Base-by-base conservation (phyloP, 2,888 invertebrate species). In the Zaprionus bogoriensis region DNA sequence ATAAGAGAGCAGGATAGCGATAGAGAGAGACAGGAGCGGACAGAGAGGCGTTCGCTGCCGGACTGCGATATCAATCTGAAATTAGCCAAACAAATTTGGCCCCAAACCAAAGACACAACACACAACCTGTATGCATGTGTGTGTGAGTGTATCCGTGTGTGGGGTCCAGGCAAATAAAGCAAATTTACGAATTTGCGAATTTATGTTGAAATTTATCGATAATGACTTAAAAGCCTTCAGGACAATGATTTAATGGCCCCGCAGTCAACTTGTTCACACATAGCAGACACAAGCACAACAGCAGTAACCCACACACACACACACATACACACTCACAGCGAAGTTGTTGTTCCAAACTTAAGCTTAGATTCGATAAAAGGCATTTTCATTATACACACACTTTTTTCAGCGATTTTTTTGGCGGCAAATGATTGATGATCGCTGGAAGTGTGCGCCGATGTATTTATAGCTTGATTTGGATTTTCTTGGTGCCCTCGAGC, bases 141-240 rank as follows among this genome's bases (percentile, higher is more conserved):
- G 22, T 44, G 38, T 47, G 42, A 50, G 14, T 45, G 39, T 25
- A 17, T 28, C 28, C 42, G 64, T 61, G 71, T 77, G 72, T 71
- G 67, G 67, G 70, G 63, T 58, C 64, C 81, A 57, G 77, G 75
- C 77, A 78, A 85, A 76, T 80, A 87, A 85, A 87, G 85, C 81
- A 87, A 89, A 87, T 88, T 89, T 87, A 73, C 71, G 81, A 89
- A 90, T 90, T 90, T 90, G 28, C 57, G 57, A 58, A 58, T 58
- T 90, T 90, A 90, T 90, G 89, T 87, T 85, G 82, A 89, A 89
- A 86, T 90, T 89, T 89, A 90, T 89, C 88, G 90, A 89, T 90
- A 90, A 89, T 89, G 91, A 90, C 89, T 89, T 90, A 89, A 89
- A 89, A 90, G 89, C 90, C 89, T 89, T 87, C 87, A 89, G 89